Evolutionary conservation across 2,888 invertebrate genomes (phyloP).

Genomic region (Aspidapion aeneum): DNA sequence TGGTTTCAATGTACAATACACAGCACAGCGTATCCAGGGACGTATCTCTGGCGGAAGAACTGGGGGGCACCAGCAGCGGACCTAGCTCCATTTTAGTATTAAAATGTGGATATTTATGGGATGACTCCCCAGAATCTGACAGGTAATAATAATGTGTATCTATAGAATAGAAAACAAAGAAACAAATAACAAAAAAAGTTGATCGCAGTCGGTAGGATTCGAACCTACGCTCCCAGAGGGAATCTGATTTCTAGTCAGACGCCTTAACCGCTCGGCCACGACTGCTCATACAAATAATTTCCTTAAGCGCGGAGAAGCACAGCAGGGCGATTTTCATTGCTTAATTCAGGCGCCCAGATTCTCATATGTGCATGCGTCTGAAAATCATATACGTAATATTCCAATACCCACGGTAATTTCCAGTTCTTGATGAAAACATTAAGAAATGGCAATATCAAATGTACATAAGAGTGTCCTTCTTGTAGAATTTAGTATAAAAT

Average conservation of each 20-base stretch:
- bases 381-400: too few relatives aligned
- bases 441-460: too few relatives aligned
- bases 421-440: too few relatives aligned
- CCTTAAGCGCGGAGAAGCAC: too few relatives aligned
- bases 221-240: slow-evolving; percentile 89
- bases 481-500: too few relatives aligned
- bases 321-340: too few relatives aligned
- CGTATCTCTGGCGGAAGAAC: slow-evolving; percentile 67
- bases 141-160: too few relatives aligned
- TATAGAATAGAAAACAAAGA: too few relatives aligned
- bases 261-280: slow-evolving; percentile 88
- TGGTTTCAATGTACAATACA: slow-evolving; percentile 55
- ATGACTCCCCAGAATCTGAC: slow-evolving; percentile 86
- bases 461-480: too few relatives aligned
- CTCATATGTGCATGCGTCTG: too few relatives aligned
- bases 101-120: slow-evolving; percentile 70
- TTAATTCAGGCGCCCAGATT: too few relatives aligned
- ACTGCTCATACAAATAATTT: slow-evolving; percentile 57
- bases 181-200: not conserved
- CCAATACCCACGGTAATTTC: too few relatives aligned
- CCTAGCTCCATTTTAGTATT: slow-evolving; percentile 61
- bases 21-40: slow-evolving; percentile 58
- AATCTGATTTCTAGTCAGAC: slow-evolving; percentile 89
- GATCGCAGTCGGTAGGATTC: slow-evolving; percentile 82
- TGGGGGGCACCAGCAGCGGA: slow-evolving; percentile 50